phyloP scores from a whole-genome alignment of 2,797 vertebrate species.

The Gastrophryne carolinensis region DNA sequence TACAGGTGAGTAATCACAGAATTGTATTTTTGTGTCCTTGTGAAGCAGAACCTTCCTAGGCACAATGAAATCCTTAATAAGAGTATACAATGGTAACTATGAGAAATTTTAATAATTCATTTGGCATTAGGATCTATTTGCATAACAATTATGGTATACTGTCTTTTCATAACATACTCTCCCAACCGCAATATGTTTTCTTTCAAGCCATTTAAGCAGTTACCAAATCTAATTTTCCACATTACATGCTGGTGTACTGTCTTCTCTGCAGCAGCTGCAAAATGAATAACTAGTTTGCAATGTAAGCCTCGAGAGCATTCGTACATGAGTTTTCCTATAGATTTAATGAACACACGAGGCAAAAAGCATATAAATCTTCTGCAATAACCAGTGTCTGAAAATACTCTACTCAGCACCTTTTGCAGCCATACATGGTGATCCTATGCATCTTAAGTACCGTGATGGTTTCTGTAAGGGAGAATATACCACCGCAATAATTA shows the following conservation, averaged over 20 bases:
- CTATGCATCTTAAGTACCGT: conserved; percentile 8
- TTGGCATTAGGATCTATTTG: too few species aligned
- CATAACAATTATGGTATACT: neutral
- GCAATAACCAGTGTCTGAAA: neutral
- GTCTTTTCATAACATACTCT: neutral
- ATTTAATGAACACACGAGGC: neutral
- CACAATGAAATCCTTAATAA: too few species aligned
- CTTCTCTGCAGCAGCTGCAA: neutral
- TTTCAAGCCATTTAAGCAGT: neutral
- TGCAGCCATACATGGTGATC: conserved; percentile 7
- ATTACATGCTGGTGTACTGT: neutral
- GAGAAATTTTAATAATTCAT: too few species aligned
- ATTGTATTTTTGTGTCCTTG: too few species aligned
- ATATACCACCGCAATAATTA: conserved; percentile 35
- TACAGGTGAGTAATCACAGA: too few species aligned
- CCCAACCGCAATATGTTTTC: neutral
- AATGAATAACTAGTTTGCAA: neutral
- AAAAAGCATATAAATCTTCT: conserved; percentile 1
- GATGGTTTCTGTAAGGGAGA: conserved; percentile 12
- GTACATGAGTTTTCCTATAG: neutral
- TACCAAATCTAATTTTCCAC: neutral
- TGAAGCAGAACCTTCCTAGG: too few species aligned
- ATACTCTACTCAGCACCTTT: conserved; percentile 8
- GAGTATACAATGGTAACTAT: too few species aligned
- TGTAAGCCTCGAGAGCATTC: neutral